Evolutionary conservation across 2,888 invertebrate genomes (phyloP).

Genomic region (Tetragonula carbonaria): DNA sequence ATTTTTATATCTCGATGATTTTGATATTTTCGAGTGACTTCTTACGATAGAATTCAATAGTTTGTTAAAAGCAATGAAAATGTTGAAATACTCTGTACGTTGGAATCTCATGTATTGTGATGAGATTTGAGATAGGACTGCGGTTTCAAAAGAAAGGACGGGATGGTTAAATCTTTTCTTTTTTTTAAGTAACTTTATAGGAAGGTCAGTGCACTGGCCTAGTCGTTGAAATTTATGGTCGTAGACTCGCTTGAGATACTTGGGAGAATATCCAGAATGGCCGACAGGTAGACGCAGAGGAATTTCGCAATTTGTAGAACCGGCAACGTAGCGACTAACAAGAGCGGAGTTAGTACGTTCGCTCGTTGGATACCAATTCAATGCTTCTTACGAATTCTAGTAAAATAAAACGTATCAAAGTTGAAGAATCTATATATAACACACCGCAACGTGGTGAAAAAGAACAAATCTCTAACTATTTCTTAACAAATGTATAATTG

Average conservation of each 20-base stretch:
- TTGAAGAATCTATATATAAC: slow-evolving; percentile 48
- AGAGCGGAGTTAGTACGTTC: slow-evolving; percentile 64
- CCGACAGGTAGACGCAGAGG: slow-evolving; percentile 71
- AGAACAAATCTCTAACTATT: background rate
- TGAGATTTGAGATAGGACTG: slow-evolving; percentile 6
- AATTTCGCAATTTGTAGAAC: slow-evolving; percentile 77
- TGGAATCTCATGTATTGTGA: background rate
- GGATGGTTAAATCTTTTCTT: background rate
- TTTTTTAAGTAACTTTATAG: slow-evolving; percentile 25
- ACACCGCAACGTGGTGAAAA: background rate
- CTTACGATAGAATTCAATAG: background rate
- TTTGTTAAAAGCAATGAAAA: background rate
- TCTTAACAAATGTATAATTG: background rate
- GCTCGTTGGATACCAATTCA: slow-evolving; percentile 65
- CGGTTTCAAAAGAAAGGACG: slow-evolving; percentile 9
- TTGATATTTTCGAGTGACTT: background rate
- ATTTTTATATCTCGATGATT: background rate
- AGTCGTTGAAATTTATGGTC: slow-evolving; percentile 59
- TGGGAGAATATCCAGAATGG: slow-evolving; percentile 59
- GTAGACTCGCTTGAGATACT: slow-evolving; percentile 49
- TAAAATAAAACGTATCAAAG: slow-evolving; percentile 51
- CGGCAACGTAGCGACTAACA: slow-evolving; percentile 65
- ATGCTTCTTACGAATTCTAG: slow-evolving; percentile 49
- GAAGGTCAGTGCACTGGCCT: slow-evolving; percentile 67
- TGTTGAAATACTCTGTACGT: background rate